phyloP scores from a whole-genome alignment of 2,113 vertebrate genomes.

The Tragelaphus imberbis region DNA sequence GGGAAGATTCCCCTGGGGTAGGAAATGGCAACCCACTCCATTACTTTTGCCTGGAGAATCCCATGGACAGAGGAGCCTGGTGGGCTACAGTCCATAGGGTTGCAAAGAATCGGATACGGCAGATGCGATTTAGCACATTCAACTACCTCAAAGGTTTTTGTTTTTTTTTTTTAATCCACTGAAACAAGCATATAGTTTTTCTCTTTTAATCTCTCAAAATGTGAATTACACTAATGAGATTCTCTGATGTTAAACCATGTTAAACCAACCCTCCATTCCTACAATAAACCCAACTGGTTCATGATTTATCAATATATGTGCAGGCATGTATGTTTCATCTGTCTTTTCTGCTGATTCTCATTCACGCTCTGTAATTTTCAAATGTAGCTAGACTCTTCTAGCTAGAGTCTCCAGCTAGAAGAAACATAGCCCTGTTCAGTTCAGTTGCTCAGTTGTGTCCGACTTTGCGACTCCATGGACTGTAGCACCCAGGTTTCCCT shows the following conservation, averaged over 20 bases:
- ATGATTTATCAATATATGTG: neutral
- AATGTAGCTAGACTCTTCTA: too few relatives aligned
- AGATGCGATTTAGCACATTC: neutral
- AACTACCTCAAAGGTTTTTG: neutral
- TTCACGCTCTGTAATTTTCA: neutral
- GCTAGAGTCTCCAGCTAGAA: neutral
- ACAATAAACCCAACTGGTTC: neutral
- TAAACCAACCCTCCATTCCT: neutral
- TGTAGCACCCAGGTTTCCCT: neutral
- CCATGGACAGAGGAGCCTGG: neutral
- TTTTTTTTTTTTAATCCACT: neutral
- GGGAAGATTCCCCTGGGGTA: neutral
- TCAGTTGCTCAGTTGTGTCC: neutral
- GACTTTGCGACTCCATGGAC: neutral
- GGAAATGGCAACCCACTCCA: neutral
- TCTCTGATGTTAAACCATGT: neutral
- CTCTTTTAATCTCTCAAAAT: neutral
- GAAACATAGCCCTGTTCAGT: neutral
- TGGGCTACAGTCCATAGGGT: neutral
- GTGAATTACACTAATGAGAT: neutral
- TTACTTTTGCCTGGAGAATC: neutral
- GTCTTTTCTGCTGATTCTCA: neutral
- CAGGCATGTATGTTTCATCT: neutral
- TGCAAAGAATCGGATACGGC: neutral
- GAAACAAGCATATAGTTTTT: neutral